Conservation (phyloP, 2,797 vertebrate genomes). For the Neoniphon sammara region DNA sequence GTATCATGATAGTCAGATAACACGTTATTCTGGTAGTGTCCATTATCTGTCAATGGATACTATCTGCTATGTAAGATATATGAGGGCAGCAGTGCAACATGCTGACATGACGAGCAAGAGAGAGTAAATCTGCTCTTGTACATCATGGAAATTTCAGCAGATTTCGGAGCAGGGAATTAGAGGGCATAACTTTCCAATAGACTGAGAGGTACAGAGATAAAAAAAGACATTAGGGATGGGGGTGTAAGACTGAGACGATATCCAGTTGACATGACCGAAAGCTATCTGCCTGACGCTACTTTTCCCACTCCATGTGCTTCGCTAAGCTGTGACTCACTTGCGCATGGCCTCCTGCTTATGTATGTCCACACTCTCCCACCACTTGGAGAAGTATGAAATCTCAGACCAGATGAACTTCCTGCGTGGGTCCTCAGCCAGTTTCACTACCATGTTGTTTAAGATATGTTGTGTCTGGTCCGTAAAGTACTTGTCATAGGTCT, state of each 20-base stretch:
- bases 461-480: conserved; percentile 97
- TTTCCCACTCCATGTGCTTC: not conserved
- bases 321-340: conserved; percentile 83
- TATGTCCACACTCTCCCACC: conserved; percentile 93
- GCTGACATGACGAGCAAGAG: not conserved
- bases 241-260: not conserved
- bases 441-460: conserved; percentile 96
- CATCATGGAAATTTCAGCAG: conserved; percentile 13
- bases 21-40: conserved; percentile 63
- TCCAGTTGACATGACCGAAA: not conserved
- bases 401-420: conserved; percentile 98
- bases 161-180: conserved; percentile 4
- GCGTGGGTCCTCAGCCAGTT: conserved; percentile 93
- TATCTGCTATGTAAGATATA: conserved; percentile 17
- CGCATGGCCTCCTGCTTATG: conserved; percentile 91
- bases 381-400: conserved; percentile 96
- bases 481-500: conserved; percentile 99
- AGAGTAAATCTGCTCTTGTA: not conserved
- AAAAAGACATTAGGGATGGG: not conserved
- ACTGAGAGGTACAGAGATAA: not conserved
- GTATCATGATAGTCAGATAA: conserved; percentile 58
- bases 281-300: not conserved
- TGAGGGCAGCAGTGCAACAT: not conserved
- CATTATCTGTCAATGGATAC: conserved; percentile 17
- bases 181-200: conserved; percentile 1